Evolutionary conservation across 1,140 invertebrate species (phyloP), one percentile per base, ranked within the genome.

Genomic region (Adoxophyes honmai): DNA sequence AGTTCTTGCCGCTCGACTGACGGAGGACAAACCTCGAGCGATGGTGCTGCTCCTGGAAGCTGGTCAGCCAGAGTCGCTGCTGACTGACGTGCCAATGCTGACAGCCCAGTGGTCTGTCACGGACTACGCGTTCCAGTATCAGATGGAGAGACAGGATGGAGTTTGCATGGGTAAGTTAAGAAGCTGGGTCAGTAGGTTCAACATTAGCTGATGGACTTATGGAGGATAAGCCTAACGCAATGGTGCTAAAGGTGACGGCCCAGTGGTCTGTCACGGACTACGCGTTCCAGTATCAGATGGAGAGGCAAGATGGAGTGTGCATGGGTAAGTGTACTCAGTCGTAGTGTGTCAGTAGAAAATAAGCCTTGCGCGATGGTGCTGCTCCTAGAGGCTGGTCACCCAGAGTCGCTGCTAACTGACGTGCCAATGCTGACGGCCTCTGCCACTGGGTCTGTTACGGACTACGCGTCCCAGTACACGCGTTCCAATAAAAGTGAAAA

Each of bases 401-500:
- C 96, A 70, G 96, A 97, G 67, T 94, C 93, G 58, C 92, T 95
- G 68, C 91, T 96, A 13, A 93, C 94, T 0, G 93, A 95, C 68
- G 91, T 96, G 2, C 95, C 95, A 0, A 91, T 93, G 0, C 68
- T 96, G 42, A 92, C 92, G 0, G 93, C 92, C n/a, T n/a, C n/a
- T n/a, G n/a, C 0, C 95, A 95, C 56, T 90, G n/a, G 92, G 4
- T 94, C 95, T 69, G 86, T 95, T 0, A 93, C 94, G 0, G 93
- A 95, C 16, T 88, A 97, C 63, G 96, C 98, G 75, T 98, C 97
- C 97, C 94, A 96, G 67, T 98, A 97, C n/a, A n/a, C n/a, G n/a
- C n/a, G n/a, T n/a, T n/a, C n/a, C n/a, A n/a, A n/a, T n/a, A n/a
- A n/a, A n/a, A n/a, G n/a, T n/a, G n/a, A n/a, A n/a, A n/a, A n/a